Conservation (phyloP, 2,113 vertebrate species). For the Psittacara wagleri region DNA sequence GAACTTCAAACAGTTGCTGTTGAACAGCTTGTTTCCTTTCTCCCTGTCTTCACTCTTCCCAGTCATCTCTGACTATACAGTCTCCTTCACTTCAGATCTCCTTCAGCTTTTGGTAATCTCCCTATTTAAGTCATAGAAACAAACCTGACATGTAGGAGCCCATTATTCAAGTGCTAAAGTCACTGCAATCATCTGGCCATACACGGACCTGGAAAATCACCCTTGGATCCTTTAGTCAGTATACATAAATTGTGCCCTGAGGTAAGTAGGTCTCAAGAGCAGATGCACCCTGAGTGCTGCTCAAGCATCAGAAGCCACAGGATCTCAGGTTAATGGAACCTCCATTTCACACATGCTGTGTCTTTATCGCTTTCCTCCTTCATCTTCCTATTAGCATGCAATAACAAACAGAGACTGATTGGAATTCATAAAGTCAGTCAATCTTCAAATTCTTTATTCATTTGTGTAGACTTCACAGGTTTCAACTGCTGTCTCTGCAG, state of each 20-base stretch:
- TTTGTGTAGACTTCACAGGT: constrained; percentile 39
- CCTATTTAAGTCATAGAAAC: background rate
- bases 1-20: background rate
- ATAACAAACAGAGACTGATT: background rate
- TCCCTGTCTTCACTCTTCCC: background rate
- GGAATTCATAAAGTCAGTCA: constrained; percentile 33
- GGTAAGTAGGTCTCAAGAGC: background rate
- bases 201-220: background rate
- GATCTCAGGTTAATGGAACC: constrained; percentile 41
- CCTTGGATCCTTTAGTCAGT: background rate
- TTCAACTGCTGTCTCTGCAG: constrained; percentile 35
- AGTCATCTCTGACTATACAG: background rate
- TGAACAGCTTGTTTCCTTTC: background rate
- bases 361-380: background rate
- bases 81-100: background rate
- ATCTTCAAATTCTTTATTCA: constrained; percentile 40
- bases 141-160: background rate
- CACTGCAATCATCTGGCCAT: background rate
- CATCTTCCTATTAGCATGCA: constrained; percentile 57
- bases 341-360: constrained; percentile 1
- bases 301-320: constrained; percentile 1
- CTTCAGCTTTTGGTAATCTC: background rate
- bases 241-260: background rate
- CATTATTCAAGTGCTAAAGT: background rate
- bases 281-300: background rate